A percentile compares a stretch with the other conserved stretches of the same genome.
phyloP scores from a whole-genome alignment of 2,797 vertebrate species.

The Cyclopterus lumpus region DNA sequence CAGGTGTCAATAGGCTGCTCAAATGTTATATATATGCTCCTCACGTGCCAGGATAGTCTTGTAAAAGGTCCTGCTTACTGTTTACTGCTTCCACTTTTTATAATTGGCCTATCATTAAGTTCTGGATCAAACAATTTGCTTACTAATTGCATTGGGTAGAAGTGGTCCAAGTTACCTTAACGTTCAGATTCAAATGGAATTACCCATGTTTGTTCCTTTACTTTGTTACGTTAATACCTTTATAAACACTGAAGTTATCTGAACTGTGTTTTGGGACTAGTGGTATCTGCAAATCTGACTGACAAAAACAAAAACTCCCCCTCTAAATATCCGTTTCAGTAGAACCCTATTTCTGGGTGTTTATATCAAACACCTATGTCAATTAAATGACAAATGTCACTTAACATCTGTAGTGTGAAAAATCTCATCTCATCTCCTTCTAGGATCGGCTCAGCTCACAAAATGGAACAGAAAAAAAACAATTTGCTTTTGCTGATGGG shows the following conservation, averaged over 20 bases:
- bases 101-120: neutral
- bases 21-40: neutral
- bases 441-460: too few species aligned
- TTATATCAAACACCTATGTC: too few species aligned
- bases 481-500: too few species aligned
- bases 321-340: too few species aligned
- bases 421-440: too few species aligned
- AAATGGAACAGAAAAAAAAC: too few species aligned
- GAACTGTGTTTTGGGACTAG: neutral
- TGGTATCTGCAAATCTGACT: neutral
- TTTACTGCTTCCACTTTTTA: too few species aligned
- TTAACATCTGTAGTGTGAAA: too few species aligned
- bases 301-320: too few species aligned
- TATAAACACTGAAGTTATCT: neutral
- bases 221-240: neutral
- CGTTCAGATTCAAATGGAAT: neutral
- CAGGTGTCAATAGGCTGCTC: neutral
- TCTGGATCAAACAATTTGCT: neutral
- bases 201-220: neutral
- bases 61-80: constrained; percentile 3
- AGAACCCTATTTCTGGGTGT: too few species aligned
- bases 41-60: neutral
- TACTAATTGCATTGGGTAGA: neutral
- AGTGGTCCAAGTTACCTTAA: neutral
- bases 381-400: too few species aligned